These are phyloP conservation scores for Eudyptes chrysolophus DNA, from an alignment of 2,113 vertebrate genomes.

Conservation along the genomic window DNA sequence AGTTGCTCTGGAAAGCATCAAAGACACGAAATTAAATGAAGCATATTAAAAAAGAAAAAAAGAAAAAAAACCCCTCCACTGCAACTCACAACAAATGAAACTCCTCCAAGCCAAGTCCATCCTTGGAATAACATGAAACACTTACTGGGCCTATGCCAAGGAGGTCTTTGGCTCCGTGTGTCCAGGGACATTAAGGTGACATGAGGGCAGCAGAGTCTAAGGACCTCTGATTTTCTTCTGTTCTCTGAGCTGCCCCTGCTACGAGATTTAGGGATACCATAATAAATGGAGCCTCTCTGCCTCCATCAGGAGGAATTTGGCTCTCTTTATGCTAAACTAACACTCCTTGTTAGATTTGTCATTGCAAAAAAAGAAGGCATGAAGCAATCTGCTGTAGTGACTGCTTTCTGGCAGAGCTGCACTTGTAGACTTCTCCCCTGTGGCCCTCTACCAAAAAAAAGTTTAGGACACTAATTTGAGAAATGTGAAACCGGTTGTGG, in stretches of 20 bases:
- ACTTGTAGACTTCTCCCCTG: background rate
- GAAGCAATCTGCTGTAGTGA: background rate
- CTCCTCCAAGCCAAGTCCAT: background rate
- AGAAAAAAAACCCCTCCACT: background rate
- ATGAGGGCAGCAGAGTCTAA: background rate
- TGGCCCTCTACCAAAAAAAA: background rate
- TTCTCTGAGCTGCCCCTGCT: background rate
- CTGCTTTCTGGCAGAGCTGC: background rate
- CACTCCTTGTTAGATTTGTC: background rate
- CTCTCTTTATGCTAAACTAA: background rate
- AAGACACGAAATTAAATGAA: background rate
- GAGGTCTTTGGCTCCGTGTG: background rate
- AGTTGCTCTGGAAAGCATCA: slow-evolving; percentile 13
- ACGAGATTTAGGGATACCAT: background rate
- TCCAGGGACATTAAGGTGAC: background rate
- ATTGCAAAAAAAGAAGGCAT: background rate
- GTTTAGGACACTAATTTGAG: background rate
- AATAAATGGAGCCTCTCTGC: background rate
- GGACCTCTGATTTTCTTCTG: background rate
- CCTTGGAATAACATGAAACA: background rate
- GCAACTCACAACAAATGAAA: background rate
- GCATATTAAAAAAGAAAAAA: background rate
- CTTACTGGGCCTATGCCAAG: background rate
- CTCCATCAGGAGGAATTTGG: background rate
- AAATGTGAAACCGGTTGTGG: background rate